Percentiles rank a stretch among this genome's conserved stretches.
phyloP scores from a whole-genome alignment of 1,140 invertebrate genomes.

The Spodoptera litura region DNA sequence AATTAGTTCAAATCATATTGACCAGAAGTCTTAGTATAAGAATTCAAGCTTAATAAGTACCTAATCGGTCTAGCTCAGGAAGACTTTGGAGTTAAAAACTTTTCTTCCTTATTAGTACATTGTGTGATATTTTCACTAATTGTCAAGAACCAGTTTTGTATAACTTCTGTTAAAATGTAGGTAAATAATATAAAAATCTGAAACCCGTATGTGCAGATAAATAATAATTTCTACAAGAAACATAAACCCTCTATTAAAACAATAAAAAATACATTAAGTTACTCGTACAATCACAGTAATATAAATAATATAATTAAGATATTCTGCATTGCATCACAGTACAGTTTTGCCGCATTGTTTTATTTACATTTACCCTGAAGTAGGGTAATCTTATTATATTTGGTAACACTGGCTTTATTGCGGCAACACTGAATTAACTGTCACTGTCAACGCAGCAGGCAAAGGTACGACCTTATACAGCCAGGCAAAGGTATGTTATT shows the following conservation, averaged over 20 bases:
- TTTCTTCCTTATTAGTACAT: too few species aligned
- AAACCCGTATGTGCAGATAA: conserved; percentile 18
- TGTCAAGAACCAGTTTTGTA: background rate
- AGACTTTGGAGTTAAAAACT: background rate
- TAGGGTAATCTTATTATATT: conserved; percentile 13
- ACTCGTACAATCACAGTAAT: conserved; percentile 40
- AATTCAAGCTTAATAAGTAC: too few species aligned
- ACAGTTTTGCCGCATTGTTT: background rate
- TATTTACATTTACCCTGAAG: conserved; percentile 1
- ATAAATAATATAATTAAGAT: conserved; percentile 26
- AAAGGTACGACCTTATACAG: background rate
- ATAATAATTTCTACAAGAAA: conserved; percentile 27
- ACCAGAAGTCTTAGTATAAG: too few species aligned
- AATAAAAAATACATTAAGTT: conserved; percentile 38
- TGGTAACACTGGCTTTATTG: conserved; percentile 27
- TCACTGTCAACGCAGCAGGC: conserved; percentile 2
- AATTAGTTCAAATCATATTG: too few species aligned
- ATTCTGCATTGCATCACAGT: background rate
- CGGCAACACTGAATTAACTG: background rate
- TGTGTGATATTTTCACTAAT: background rate
- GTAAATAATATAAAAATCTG: background rate
- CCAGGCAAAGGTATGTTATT: background rate
- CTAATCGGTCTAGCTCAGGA: too few species aligned
- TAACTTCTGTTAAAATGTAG: background rate
- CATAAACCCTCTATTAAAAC: conserved; percentile 1